phyloP scores from a whole-genome alignment of 1,140 invertebrate species.

The Mercenaria mercenaria region DNA sequence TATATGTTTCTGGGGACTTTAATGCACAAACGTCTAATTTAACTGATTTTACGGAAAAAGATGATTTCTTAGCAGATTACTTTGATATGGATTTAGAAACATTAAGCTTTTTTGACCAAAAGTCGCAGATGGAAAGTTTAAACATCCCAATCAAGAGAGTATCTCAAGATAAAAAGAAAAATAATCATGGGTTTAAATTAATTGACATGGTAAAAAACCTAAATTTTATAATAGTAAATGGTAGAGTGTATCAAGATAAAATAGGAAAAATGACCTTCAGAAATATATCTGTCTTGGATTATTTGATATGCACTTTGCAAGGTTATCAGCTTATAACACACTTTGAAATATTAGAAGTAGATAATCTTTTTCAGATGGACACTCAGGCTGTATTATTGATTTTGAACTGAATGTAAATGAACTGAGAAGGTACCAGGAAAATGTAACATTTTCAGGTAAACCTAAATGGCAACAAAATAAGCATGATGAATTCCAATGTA shows the following conservation, averaged over 20 bases:
- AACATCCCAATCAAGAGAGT: neutral
- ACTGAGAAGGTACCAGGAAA: no score
- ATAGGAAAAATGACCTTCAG: slow-evolving; percentile 20
- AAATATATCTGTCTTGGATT: slow-evolving; percentile 25
- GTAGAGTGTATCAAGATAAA: neutral
- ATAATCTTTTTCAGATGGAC: neutral
- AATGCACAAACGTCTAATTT: neutral
- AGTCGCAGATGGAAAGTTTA: neutral
- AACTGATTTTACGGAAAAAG: neutral
- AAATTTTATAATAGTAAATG: neutral
- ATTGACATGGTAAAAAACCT: neutral
- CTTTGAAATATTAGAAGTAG: neutral
- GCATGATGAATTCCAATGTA: no score
- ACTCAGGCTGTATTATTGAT: neutral
- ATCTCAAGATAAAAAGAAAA: neutral
- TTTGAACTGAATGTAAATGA: neutral
- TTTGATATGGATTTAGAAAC: neutral
- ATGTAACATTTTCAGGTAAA: no score
- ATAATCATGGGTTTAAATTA: neutral
- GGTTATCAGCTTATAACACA: neutral
- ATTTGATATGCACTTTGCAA: neutral
- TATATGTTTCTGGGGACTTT: neutral
- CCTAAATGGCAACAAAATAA: no score
- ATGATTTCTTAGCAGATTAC: neutral
- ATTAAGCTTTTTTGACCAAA: neutral